Evolutionary conservation across 2,797 vertebrate species (phyloP).

Genomic region (Macroramphosus scolopax): DNA sequence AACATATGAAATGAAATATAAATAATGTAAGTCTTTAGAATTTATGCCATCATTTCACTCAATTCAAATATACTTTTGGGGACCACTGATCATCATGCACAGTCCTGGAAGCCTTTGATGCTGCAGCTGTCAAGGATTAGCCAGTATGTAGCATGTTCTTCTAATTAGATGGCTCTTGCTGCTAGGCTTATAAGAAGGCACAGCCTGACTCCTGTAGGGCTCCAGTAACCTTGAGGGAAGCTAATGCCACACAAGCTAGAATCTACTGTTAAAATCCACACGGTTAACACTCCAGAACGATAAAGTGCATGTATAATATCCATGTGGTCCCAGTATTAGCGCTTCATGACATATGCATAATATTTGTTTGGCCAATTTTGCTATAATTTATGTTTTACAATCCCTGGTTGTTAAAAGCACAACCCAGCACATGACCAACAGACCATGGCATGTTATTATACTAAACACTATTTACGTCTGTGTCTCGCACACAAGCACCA

Average conservation of each 20-base stretch:
- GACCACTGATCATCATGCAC: slow-evolving; percentile 46
- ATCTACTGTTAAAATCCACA: too few relatives aligned
- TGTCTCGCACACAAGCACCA: too few relatives aligned
- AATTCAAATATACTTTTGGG: slow-evolving; percentile 52
- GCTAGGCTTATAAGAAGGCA: slow-evolving; percentile 42
- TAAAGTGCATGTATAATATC: neutral
- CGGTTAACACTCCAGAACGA: neutral
- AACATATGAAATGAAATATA: slow-evolving; percentile 49
- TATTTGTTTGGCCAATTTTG: slow-evolving; percentile 1
- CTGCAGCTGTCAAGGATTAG: slow-evolving; percentile 66
- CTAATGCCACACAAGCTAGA: slow-evolving; percentile 22
- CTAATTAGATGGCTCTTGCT: slow-evolving; percentile 66
- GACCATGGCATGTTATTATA: too few relatives aligned
- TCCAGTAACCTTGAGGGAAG: slow-evolving; percentile 42
- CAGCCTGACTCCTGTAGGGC: slow-evolving; percentile 37
- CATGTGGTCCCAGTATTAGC: slow-evolving; percentile 1
- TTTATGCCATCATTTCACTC: slow-evolving; percentile 40
- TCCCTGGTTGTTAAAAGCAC: too few relatives aligned
- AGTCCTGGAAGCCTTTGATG: slow-evolving; percentile 60
- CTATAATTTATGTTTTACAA: too few relatives aligned
- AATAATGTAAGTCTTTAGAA: slow-evolving; percentile 50
- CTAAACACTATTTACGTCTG: too few relatives aligned
- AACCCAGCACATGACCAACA: too few relatives aligned
- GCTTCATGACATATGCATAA: slow-evolving; percentile 1
- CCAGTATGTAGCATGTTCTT: slow-evolving; percentile 61